Conservation (phyloP, 2,888 invertebrate genomes). For the Operophtera brumata region DNA sequence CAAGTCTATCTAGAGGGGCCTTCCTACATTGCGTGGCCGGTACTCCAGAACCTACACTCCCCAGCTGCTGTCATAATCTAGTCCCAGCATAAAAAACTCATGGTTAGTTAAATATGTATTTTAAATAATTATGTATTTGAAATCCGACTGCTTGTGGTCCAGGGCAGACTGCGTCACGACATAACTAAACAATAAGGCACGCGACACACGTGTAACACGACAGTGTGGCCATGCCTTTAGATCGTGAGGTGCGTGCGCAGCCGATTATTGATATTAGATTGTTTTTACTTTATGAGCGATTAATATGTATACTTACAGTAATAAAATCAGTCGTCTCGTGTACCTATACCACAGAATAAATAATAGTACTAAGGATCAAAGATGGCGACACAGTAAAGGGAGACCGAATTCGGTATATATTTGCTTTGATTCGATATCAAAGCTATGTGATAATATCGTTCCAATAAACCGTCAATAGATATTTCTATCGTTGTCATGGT, state of each 20-base stretch:
- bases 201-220: conserved; percentile 60
- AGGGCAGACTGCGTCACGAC: conserved; percentile 20
- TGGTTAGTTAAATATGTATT: too few relatives aligned
- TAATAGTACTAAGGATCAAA: too few relatives aligned
- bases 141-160: conserved; percentile 13
- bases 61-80: too few relatives aligned
- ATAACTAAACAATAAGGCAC: conserved; percentile 50
- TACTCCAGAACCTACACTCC: too few relatives aligned
- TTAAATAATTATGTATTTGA: neutral
- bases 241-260: conserved; percentile 59
- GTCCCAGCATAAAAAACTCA: too few relatives aligned
- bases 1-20: too few relatives aligned
- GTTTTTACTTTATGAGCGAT: conserved; percentile 13
- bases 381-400: neutral
- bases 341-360: too few relatives aligned
- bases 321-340: neutral
- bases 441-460: too few relatives aligned
- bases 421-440: neutral
- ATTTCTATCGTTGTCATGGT: too few relatives aligned
- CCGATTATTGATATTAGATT: conserved; percentile 37
- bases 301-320: conserved; percentile 1
- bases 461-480: too few relatives aligned
- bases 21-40: too few relatives aligned
- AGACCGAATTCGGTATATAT: neutral
- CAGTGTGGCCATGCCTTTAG: conserved; percentile 55